Percentiles rank a stretch among this genome's conserved stretches.
phyloP scores from a whole-genome alignment of 2,797 vertebrate species.

The Jordanella pulchra region DNA sequence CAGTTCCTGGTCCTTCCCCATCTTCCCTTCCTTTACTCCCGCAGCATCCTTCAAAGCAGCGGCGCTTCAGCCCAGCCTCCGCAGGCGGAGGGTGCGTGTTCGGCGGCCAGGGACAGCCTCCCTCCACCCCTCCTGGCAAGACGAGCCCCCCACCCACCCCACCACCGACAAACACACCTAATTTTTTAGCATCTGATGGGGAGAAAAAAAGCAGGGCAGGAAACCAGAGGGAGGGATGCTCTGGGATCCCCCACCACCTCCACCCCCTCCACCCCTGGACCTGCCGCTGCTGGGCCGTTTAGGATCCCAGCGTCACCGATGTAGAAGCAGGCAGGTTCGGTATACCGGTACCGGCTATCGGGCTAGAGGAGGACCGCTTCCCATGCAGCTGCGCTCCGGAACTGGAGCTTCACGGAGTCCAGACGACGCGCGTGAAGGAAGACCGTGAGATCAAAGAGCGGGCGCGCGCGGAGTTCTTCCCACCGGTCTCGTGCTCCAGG shows the following conservation, averaged over 20 bases:
- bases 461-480: conserved; percentile 44
- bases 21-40: conserved; percentile 80
- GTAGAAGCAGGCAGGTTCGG: neutral
- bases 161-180: conserved; percentile 13
- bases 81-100: conserved; percentile 61
- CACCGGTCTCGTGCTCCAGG: conserved; percentile 58
- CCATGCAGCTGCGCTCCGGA: conserved; percentile 27
- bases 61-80: conserved; percentile 71
- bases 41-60: conserved; percentile 75
- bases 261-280: conserved; percentile 4
- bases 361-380: conserved; percentile 5
- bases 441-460: conserved; percentile 37
- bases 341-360: neutral
- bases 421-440: conserved; percentile 16
- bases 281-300: conserved; percentile 22
- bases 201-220: conserved; percentile 13
- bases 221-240: conserved; percentile 51
- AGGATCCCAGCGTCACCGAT: conserved; percentile 17
- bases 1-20: conserved; percentile 99
- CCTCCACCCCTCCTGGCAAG: conserved; percentile 38
- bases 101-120: conserved; percentile 50
- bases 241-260: conserved; percentile 37
- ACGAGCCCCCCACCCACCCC: conserved; percentile 22
- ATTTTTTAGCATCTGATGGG: conserved; percentile 46
- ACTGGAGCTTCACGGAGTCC: conserved; percentile 23